Percentiles rank a stretch among this genome's conserved stretches.
phyloP scores from a whole-genome alignment of 2,888 invertebrate species.

The Punctoribates punctum region DNA sequence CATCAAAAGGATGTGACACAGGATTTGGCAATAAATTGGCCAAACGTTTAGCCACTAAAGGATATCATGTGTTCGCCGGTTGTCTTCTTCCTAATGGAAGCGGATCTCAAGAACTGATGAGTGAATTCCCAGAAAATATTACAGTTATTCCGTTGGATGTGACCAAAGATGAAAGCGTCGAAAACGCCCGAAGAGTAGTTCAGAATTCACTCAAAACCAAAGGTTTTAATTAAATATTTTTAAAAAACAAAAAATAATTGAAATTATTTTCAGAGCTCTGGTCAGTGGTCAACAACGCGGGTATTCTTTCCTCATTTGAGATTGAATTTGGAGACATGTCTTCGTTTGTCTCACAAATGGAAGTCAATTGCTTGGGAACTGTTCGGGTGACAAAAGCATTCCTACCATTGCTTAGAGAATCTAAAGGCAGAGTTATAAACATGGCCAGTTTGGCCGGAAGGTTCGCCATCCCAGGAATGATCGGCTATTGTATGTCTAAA shows the following conservation, averaged over 20 bases:
- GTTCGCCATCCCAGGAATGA: constrained; percentile 44
- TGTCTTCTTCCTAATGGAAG: constrained; percentile 52
- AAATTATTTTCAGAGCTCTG: constrained; percentile 53
- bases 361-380: constrained; percentile 52
- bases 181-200: constrained; percentile 42
- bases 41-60: constrained; percentile 51
- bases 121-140: constrained; percentile 50
- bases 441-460: constrained; percentile 51
- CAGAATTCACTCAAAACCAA: constrained; percentile 20
- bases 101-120: constrained; percentile 50
- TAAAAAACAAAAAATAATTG: constrained; percentile 3
- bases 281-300: constrained; percentile 59
- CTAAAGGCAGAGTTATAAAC: constrained; percentile 51
- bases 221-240: not conserved
- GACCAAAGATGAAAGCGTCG: constrained; percentile 50
- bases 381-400: constrained; percentile 52
- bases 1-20: constrained; percentile 51
- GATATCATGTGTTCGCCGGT: constrained; percentile 54
- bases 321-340: constrained; percentile 56
- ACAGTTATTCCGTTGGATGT: constrained; percentile 55
- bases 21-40: constrained; percentile 54
- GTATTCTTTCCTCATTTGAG: constrained; percentile 55
- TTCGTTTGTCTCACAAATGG: constrained; percentile 52
- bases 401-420: constrained; percentile 51
- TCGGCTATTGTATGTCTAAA: constrained; percentile 52